phyloP scores from a whole-genome alignment of 2,888 invertebrate species.

The Ypsolopha scabrella region DNA sequence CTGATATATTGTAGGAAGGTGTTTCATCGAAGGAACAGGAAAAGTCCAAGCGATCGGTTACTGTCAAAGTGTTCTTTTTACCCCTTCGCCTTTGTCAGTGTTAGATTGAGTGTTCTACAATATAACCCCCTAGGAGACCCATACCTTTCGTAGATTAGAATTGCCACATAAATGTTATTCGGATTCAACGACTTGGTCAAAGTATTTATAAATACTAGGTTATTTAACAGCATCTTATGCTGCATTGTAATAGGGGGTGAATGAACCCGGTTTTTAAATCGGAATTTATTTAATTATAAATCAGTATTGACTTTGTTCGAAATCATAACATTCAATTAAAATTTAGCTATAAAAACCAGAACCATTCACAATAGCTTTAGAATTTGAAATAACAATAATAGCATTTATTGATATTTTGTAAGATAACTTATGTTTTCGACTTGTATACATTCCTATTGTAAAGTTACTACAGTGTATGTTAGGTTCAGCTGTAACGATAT shows the following conservation, averaged over 20 bases:
- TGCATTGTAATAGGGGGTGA: conserved; percentile 44
- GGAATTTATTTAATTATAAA: conserved; percentile 27
- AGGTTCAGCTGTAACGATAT: conserved; percentile 59
- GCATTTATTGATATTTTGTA: conserved; percentile 54
- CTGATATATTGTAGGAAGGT: conserved; percentile 61
- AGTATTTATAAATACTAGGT: conserved; percentile 59
- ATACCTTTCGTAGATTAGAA: conserved; percentile 52
- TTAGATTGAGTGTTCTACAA: conserved; percentile 57
- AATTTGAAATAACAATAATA: conserved; percentile 57
- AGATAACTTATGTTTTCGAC: conserved; percentile 67
- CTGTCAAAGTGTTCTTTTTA: conserved; percentile 36
- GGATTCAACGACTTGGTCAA: conserved; percentile 48
- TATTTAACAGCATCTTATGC: conserved; percentile 57
- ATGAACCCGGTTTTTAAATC: conserved; percentile 29
- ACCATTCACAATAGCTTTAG: conserved; percentile 65
- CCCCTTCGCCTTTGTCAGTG: conserved; percentile 54
- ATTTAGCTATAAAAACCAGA: conserved; percentile 46
- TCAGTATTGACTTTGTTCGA: conserved; percentile 21
- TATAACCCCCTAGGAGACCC: conserved; percentile 50
- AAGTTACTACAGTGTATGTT: conserved; percentile 57
- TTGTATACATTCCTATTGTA: conserved; percentile 66
- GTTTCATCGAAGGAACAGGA: conserved; percentile 46
- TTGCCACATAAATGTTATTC: conserved; percentile 57
- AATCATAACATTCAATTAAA: conserved; percentile 31
- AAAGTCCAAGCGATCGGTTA: conserved; percentile 45